Evolutionary conservation across 2,797 vertebrate genomes (phyloP), one percentile per base, ranked within the genome.

Genomic region (Vespertilio murinus): DNA sequence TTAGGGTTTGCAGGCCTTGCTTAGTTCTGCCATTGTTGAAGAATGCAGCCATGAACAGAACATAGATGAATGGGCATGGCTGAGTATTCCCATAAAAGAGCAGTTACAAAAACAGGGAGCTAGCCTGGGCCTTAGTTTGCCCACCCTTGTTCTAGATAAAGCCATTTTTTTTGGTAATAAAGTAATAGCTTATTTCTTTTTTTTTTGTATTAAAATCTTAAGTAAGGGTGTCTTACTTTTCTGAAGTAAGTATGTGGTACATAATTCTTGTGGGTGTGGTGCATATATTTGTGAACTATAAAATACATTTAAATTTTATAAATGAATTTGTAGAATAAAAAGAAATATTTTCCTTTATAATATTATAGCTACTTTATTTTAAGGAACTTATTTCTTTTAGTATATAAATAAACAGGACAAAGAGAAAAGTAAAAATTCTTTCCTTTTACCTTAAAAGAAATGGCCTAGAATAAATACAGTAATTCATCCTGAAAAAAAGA

Each of bases 341-440:
- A 90, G 28, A 71, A 80, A 79, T 88, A 73, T 33, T 89, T 78
- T 71, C 33, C 35, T 87, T 87, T 95, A 35, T 82, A 69, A 80
- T 18, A 17, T 70, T 6, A 40, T 88, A 90, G 59, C 28, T 70
- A 18, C 89, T 97, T 94, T 79, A 79, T 74, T 92, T 71, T 38
- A 93, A 89, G 87, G 10, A 49, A 74, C 30, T 6, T 42, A 10
- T 90, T 18, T 90, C 12, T 75, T 85, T 88, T 54, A 80, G 69
- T 82, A 42, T 38, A 56, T 65, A 54, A 95, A 79, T 88, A 85
- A 91, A 85, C 1, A 70, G 17, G 5, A 30, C 22, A 95, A 81
- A 82, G 10, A 9, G 20, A 73, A 93, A 90, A 9, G 5, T 18
- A 81, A 84, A 86, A 61, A 20, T 17, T 3, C 2, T 14, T 45